A percentile compares a stretch with the other conserved stretches of the same genome.
phyloP scores from a whole-genome alignment of 1,140 invertebrate genomes.

The Pemphigus obesinymphae region DNA sequence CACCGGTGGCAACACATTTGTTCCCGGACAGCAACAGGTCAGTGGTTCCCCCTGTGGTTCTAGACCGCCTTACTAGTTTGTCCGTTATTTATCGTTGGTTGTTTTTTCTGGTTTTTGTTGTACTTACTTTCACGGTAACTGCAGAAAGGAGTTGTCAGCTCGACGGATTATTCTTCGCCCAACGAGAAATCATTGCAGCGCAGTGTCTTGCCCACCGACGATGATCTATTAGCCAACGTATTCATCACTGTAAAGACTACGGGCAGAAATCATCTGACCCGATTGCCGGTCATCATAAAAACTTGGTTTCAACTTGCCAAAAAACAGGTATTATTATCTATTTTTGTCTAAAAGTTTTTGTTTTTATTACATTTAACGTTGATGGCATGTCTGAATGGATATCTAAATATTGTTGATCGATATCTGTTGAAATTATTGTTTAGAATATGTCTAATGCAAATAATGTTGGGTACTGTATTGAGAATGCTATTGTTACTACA shows the following conservation, averaged over 20 bases:
- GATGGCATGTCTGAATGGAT: too few relatives aligned
- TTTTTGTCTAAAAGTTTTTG: too few relatives aligned
- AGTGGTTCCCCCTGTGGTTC: background rate
- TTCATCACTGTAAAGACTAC: constrained; percentile 95
- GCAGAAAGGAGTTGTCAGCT: background rate
- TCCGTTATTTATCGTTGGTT: too few relatives aligned
- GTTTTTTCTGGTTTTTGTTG: background rate
- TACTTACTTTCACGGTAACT: background rate
- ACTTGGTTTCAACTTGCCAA: constrained; percentile 90
- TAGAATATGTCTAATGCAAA: too few relatives aligned
- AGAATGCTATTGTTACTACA: too few relatives aligned
- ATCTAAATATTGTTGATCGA: too few relatives aligned
- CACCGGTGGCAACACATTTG: constrained; percentile 18
- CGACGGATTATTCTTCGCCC: background rate
- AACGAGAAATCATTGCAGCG: background rate
- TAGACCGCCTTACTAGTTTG: background rate
- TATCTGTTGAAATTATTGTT: too few relatives aligned
- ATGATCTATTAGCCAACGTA: constrained; percentile 57
- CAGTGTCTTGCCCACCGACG: background rate
- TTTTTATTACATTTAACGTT: too few relatives aligned
- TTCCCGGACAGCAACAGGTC: background rate
- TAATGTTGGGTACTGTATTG: too few relatives aligned
- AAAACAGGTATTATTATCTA: constrained; percentile 88
- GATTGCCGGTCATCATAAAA: constrained; percentile 80
- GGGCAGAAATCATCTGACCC: constrained; percentile 73